A percentile compares a stretch with the other conserved stretches of the same genome.
phyloP scores from a whole-genome alignment of 2,113 vertebrate species.

The Ivindomyrus marchei region DNA sequence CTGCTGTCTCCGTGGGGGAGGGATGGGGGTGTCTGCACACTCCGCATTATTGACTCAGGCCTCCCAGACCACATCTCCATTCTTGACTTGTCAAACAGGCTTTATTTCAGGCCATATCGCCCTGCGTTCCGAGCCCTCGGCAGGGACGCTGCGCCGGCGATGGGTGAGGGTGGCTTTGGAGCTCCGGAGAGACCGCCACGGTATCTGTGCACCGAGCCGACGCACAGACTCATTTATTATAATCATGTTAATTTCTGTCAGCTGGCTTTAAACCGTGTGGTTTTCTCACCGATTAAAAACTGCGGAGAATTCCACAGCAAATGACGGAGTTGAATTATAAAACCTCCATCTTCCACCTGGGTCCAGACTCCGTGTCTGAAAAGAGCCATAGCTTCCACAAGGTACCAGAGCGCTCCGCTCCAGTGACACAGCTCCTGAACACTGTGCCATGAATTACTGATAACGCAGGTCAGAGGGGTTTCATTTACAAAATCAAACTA shows the following conservation, averaged over 20 bases:
- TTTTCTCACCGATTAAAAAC: background rate
- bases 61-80: background rate
- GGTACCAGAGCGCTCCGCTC: background rate
- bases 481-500: background rate
- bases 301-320: background rate
- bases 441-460: background rate
- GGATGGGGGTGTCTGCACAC: background rate
- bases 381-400: background rate
- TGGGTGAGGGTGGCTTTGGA: background rate
- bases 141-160: background rate
- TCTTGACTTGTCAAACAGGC: slow-evolving; percentile 4
- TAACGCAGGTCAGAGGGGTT: background rate
- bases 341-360: background rate
- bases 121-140: background rate
- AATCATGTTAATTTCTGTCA: background rate
- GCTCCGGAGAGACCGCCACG: background rate
- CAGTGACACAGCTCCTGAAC: background rate
- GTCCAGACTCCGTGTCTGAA: background rate
- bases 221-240: background rate
- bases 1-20: background rate
- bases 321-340: background rate
- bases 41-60: background rate
- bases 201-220: background rate
- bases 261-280: background rate
- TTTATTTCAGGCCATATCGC: background rate